Evolutionary conservation across 2,113 vertebrate genomes (phyloP).

Genomic region (Macrotus californicus): DNA sequence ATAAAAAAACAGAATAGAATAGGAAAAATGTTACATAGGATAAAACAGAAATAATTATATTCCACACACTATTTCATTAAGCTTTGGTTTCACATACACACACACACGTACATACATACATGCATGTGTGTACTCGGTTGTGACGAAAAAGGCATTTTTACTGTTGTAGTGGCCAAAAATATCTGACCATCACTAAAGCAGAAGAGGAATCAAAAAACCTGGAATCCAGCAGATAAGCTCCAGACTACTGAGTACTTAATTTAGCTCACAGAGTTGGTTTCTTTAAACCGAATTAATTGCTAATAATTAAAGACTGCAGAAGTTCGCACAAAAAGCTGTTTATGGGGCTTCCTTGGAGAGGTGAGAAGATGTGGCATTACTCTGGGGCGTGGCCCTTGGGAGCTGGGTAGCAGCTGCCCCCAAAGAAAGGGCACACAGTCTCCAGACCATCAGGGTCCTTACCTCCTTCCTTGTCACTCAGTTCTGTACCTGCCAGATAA

Average conservation of each 20-base stretch:
- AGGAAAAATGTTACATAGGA: neutral
- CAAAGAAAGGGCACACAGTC: neutral
- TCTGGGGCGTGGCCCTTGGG: neutral
- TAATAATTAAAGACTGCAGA: neutral
- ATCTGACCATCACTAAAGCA: neutral
- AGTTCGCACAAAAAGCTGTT: neutral
- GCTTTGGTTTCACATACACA: neutral
- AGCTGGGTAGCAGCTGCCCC: neutral
- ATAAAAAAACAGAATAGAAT: neutral
- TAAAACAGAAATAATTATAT: neutral
- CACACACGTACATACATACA: neutral
- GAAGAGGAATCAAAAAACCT: neutral
- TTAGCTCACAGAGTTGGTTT: neutral
- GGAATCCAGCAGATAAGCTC: neutral
- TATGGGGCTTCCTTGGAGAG: neutral
- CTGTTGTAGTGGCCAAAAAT: neutral
- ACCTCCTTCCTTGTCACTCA: neutral
- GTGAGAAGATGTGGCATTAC: neutral
- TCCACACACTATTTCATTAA: neutral
- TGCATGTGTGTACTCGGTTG: rapidly evolving
- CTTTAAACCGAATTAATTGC: neutral
- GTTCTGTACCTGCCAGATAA: neutral
- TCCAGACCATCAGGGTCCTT: too few relatives aligned
- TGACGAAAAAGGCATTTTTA: neutral
- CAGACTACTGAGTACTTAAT: neutral